phyloP scores from a whole-genome alignment of 2,797 vertebrate species.

The Chanos chanos region DNA sequence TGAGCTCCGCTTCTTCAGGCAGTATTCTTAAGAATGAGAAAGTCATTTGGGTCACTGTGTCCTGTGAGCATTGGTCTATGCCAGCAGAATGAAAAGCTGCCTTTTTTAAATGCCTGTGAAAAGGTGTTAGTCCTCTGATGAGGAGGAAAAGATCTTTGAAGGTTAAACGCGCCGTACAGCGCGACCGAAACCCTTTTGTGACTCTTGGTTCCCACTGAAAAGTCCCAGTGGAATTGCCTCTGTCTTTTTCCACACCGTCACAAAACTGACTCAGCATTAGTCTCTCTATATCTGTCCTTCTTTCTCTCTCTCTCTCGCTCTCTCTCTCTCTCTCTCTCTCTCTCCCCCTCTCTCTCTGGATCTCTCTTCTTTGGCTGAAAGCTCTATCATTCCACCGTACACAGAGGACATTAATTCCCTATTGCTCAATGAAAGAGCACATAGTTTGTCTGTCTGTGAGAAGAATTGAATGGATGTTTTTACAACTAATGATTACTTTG shows the following conservation, averaged over 20 bases:
- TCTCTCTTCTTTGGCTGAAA: constrained; percentile 50
- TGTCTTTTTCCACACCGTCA: constrained; percentile 22
- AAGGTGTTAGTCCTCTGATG: constrained; percentile 29
- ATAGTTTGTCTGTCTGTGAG: constrained; percentile 34
- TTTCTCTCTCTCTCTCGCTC: constrained; percentile 29
- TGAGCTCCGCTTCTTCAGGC: constrained; percentile 29
- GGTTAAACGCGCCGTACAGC: constrained; percentile 31
- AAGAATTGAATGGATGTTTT: constrained; percentile 55
- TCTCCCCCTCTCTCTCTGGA: constrained; percentile 49
- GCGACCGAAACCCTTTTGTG: constrained; percentile 1
- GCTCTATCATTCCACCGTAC: constrained; percentile 45
- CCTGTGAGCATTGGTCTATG: constrained; percentile 32
- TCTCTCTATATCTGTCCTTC: constrained; percentile 1
- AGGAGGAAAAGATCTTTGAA: constrained; percentile 33
- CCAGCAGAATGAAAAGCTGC: constrained; percentile 26
- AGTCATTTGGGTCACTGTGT: constrained; percentile 36
- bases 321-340: constrained; percentile 29
- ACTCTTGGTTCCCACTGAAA: constrained; percentile 36
- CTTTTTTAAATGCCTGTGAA: constrained; percentile 30
- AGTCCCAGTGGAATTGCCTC: constrained; percentile 55
- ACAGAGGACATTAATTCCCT: constrained; percentile 38
- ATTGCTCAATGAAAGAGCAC: constrained; percentile 35
- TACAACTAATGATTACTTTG: constrained; percentile 58
- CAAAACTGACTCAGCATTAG: constrained; percentile 40
- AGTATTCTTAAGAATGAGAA: constrained; percentile 33